A percentile compares a stretch with the other conserved stretches of the same genome.
Conservation (phyloP, 92 coral and sea anemone species). For the Porites evermanni region DNA sequence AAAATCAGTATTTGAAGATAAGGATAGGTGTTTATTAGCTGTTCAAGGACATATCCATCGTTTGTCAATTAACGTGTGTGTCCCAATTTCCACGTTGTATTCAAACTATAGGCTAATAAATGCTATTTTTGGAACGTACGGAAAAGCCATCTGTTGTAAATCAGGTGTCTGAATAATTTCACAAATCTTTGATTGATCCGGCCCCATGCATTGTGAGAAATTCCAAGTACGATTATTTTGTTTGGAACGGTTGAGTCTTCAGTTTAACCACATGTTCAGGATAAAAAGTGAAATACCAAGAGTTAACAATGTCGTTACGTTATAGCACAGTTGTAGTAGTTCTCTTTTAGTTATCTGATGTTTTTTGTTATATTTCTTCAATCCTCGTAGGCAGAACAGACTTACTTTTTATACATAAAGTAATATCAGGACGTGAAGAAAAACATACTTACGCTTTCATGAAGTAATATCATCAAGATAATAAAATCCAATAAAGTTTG, state of each 20-base stretch:
- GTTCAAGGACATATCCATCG: constrained; percentile 25
- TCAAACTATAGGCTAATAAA: neutral
- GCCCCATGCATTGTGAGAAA: constrained; percentile 21
- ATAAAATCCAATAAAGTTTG: constrained; percentile 1
- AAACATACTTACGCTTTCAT: neutral
- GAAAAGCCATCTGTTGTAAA: constrained; percentile 15
- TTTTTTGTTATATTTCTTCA: too few relatives aligned
- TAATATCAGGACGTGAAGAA: too few relatives aligned
- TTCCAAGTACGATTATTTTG: too few relatives aligned
- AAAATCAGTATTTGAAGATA: constrained; percentile 17
- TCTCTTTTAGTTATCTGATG: too few relatives aligned
- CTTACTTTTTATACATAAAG: neutral
- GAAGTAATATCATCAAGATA: constrained; percentile 8
- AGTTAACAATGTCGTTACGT: too few relatives aligned
- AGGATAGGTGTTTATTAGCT: constrained; percentile 10
- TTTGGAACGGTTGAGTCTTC: too few relatives aligned
- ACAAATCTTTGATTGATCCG: constrained; percentile 3
- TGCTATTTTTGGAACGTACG: constrained; percentile 1
- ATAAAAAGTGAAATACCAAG: too few relatives aligned
- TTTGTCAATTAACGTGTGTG: constrained; percentile 2
- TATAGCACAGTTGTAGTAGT: too few relatives aligned
- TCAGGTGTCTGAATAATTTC: constrained; percentile 20
- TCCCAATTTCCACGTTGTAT: neutral
- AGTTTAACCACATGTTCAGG: too few relatives aligned
- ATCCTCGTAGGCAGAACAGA: too few relatives aligned